Conservation (phyloP, 2,797 vertebrate species). For the Austrolebias charrua region DNA sequence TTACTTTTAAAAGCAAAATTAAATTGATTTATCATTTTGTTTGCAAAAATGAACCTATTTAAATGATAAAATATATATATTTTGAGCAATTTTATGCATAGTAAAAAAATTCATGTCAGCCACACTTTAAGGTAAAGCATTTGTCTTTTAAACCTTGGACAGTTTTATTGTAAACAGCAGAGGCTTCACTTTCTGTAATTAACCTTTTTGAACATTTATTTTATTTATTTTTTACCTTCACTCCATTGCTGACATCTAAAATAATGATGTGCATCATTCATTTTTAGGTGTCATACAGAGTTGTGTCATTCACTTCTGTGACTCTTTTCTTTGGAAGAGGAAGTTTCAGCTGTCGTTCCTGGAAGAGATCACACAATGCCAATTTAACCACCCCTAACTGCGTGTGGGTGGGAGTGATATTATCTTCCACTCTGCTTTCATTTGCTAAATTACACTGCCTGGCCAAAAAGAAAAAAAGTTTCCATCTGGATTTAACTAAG, state of each 20-base stretch:
- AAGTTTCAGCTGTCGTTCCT: slow-evolving; percentile 65
- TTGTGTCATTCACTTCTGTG: slow-evolving; percentile 58
- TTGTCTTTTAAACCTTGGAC: neutral
- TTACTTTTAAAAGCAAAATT: too few species aligned
- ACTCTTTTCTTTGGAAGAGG: slow-evolving; percentile 57
- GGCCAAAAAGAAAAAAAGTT: too few species aligned
- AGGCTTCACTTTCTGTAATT: too few species aligned
- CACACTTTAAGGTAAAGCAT: neutral
- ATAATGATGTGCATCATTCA: slow-evolving; percentile 7
- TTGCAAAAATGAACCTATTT: too few species aligned
- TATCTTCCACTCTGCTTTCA: neutral
- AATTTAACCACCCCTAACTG: slow-evolving; percentile 24
- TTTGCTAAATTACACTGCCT: neutral
- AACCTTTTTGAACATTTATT: neutral
- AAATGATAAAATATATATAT: too few species aligned
- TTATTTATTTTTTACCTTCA: neutral
- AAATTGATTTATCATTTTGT: too few species aligned
- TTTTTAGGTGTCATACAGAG: slow-evolving; percentile 12
- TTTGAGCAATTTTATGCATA: too few species aligned
- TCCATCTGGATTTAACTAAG: too few species aligned
- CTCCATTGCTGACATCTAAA: slow-evolving; percentile 8
- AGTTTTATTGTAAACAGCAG: neutral
- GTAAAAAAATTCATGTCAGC: too few species aligned
- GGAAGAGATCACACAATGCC: slow-evolving; percentile 59
- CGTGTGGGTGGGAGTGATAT: slow-evolving; percentile 5